Evolutionary conservation across 2,888 invertebrate species (phyloP), one percentile per base, ranked within the genome.

Genomic region (Drosophila planitibia): DNA sequence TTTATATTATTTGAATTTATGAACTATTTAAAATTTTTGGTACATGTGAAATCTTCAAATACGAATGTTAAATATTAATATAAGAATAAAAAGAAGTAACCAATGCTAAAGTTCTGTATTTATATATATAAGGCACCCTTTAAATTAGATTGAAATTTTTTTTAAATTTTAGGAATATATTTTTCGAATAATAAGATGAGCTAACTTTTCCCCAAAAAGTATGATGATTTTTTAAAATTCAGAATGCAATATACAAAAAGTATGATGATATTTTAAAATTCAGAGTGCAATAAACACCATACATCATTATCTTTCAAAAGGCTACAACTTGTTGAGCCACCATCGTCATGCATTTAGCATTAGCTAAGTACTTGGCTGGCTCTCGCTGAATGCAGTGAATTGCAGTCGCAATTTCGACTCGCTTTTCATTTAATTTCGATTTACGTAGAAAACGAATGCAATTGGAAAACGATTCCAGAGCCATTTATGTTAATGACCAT

Each of bases 391-490:
- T 64, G 49, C 44, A 63, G 47, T 58, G 68, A 57, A 57, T 32
- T 61, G 65, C 65, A 47, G 47, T 37, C 37, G 52, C 52, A 62
- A 81, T 72, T 47, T 70, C 41, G 66, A 33, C 39, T 66, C 66
- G 62, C 70, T 79, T 82, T 81, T 76, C 83, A 73, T 71, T 83
- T 80, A 70, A 81, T 71, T 74, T 69, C 64, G 54, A 53, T 67
- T 81, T 70, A 71, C 80, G 61, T 77, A 54, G 70, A 68, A 80
- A 83, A 71, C 39, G 55, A 77, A 65, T 58, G 68, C 74, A 81
- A 77, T 76, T 81, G 35, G 32, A 79, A 82, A 76, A 49, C 67
- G 67, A 71, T 79, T 75, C 64, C 49, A 66, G 41, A 47, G 68
- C 59, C 49, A 54, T 59, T 78, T 75, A 54, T 32, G 55, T 54